A percentile compares a stretch with the other conserved stretches of the same genome.
Evolutionary conservation across 2,113 vertebrate genomes (phyloP).

Genomic region (Paratilapia polleni): DNA sequence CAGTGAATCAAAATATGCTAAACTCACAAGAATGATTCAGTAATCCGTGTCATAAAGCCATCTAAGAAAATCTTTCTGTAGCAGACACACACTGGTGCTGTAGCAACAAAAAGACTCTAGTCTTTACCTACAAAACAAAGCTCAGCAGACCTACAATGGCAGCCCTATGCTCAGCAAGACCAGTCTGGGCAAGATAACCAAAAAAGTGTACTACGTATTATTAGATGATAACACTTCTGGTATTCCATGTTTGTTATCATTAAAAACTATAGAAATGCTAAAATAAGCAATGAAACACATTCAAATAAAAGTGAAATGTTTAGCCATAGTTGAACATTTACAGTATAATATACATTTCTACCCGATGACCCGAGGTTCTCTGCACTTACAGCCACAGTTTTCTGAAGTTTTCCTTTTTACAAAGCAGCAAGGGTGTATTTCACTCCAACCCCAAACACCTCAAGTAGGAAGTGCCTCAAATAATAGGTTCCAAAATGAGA

Average conservation of each 20-base stretch:
- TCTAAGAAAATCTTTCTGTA: neutral
- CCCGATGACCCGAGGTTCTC: no score
- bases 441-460: neutral
- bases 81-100: neutral
- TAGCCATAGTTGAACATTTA: no score
- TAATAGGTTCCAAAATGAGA: neutral
- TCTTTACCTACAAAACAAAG: slow-evolving; percentile 22
- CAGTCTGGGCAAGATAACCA: neutral
- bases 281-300: neutral
- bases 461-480: neutral
- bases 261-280: no score
- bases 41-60: slow-evolving; percentile 9
- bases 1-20: neutral
- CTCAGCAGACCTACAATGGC: neutral
- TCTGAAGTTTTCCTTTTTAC: no score
- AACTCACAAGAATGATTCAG: neutral
- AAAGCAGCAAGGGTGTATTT: neutral
- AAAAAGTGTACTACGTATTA: neutral
- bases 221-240: neutral
- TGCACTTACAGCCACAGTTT: no score
- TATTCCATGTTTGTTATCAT: no score
- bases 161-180: neutral
- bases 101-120: slow-evolving; percentile 22
- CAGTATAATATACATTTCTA: no score
- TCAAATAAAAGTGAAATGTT: neutral